Percentiles rank a stretch among this genome's conserved stretches.
Evolutionary conservation across 2,888 invertebrate genomes (phyloP).

Genomic region (Philereme vetulata): DNA sequence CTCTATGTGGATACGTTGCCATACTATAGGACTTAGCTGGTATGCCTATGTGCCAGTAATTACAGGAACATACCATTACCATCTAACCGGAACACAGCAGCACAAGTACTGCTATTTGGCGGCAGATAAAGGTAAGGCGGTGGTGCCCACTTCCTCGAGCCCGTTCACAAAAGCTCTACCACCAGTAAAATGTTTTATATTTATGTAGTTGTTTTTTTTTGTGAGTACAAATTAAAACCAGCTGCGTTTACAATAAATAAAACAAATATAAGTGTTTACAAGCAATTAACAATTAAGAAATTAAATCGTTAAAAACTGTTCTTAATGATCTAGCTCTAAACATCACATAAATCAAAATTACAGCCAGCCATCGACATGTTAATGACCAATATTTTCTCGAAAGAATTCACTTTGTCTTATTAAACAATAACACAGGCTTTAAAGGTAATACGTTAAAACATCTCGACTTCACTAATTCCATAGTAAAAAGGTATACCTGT

Average conservation of each 20-base stretch:
- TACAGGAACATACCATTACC: no score
- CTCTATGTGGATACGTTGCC: no score
- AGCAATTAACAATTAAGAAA: slow-evolving; percentile 11
- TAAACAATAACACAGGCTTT: slow-evolving; percentile 45
- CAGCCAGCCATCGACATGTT: slow-evolving; percentile 48
- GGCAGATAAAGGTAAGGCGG: no score
- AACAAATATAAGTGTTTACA: slow-evolving; percentile 3
- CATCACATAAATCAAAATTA: slow-evolving; percentile 53
- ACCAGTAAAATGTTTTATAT: no score
- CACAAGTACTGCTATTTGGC: no score
- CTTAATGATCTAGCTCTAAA: slow-evolving; percentile 50
- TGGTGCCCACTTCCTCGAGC: no score
- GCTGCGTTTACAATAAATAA: slow-evolving; percentile 2
- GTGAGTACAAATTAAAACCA: slow-evolving; percentile 3
- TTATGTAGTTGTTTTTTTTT: no score
- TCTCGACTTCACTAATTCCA: slow-evolving; percentile 34
- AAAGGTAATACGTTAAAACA: slow-evolving; percentile 37
- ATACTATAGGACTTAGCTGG: no score
- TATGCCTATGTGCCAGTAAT: no score
- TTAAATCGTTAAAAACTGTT: slow-evolving; percentile 39
- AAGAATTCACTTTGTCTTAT: slow-evolving; percentile 41
- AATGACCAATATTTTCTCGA: slow-evolving; percentile 42
- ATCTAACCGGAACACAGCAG: no score
- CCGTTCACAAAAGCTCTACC: no score
- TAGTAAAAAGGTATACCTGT: slow-evolving; percentile 45